Percentiles rank a stretch among this genome's conserved stretches.
phyloP scores from a whole-genome alignment of 2,113 vertebrate species.

The Mellivora capensis region DNA sequence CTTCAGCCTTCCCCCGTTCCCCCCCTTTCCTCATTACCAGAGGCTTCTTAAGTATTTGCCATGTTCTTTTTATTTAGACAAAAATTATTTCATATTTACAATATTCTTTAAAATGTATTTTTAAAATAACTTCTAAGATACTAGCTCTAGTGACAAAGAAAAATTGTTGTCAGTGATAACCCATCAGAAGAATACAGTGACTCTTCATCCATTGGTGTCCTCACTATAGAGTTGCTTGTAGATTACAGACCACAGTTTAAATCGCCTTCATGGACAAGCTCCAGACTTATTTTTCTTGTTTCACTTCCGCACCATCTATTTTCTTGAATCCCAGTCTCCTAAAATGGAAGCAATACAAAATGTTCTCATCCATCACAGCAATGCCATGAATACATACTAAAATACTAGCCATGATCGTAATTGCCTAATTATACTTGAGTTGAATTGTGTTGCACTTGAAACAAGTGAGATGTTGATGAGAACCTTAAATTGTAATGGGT shows the following conservation, averaged over 20 bases:
- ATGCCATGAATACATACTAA: not conserved
- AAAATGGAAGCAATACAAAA: slow-evolving; percentile 70
- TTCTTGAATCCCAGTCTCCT: slow-evolving; percentile 70
- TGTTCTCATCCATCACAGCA: not conserved
- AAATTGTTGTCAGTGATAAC: slow-evolving; percentile 8
- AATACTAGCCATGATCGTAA: not conserved
- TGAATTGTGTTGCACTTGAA: not conserved
- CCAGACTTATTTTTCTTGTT: slow-evolving; percentile 52
- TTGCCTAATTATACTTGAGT: not conserved
- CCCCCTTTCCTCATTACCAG: not conserved
- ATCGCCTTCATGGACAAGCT: slow-evolving; percentile 5
- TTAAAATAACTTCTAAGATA: slow-evolving; percentile 19
- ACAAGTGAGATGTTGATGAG: not conserved
- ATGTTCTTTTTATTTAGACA: slow-evolving; percentile 70
- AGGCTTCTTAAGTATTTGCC: slow-evolving; percentile 45
- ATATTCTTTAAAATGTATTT: slow-evolving; percentile 40
- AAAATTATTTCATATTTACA: slow-evolving; percentile 60
- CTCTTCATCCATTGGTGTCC: slow-evolving; percentile 1
- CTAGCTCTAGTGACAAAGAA: not conserved
- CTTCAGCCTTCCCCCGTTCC: not conserved
- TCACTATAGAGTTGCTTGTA: not conserved
- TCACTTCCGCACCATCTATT: slow-evolving; percentile 59
- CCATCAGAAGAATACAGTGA: not conserved
- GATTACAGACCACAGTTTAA: not conserved
- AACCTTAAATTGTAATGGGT: not conserved